Conservation (phyloP, 1,140 invertebrate species). For the Meloidogyne floridensis region DNA sequence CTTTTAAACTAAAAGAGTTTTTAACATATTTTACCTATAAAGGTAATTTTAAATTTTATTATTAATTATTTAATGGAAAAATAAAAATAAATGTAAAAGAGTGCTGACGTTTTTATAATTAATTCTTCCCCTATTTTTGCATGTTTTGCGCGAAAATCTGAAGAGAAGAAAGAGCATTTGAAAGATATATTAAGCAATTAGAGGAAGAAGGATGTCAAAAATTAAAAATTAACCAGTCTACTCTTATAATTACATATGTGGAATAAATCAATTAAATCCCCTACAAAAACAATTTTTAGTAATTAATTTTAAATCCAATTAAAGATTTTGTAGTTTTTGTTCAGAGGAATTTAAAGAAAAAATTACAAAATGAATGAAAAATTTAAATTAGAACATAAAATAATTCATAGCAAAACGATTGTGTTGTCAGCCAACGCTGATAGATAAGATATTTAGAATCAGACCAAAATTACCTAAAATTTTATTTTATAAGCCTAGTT, state of each 20-base stretch:
- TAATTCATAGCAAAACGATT: too few species aligned
- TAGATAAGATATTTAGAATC: too few species aligned
- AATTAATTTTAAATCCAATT: constrained; percentile 4
- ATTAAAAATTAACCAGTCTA: not conserved
- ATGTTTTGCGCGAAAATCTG: not conserved
- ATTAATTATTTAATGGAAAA: not conserved
- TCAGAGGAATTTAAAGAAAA: too few species aligned
- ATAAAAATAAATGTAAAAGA: not conserved
- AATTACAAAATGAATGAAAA: too few species aligned
- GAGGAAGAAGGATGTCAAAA: not conserved
- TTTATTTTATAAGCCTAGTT: too few species aligned
- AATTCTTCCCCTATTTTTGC: not conserved
- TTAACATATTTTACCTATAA: not conserved
- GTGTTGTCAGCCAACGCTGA: too few species aligned
- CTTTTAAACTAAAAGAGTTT: too few species aligned
- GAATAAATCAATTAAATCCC: not conserved
- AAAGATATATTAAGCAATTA: not conserved
- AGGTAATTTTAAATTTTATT: not conserved
- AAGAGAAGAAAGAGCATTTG: not conserved
- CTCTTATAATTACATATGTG: not conserved
- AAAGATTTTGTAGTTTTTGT: too few species aligned
- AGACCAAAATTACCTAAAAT: too few species aligned
- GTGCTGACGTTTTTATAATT: not conserved
- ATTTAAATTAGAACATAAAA: too few species aligned
- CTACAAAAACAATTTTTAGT: not conserved